phyloP scores from a whole-genome alignment of 2,888 invertebrate genomes.

The Rotaria socialis region DNA sequence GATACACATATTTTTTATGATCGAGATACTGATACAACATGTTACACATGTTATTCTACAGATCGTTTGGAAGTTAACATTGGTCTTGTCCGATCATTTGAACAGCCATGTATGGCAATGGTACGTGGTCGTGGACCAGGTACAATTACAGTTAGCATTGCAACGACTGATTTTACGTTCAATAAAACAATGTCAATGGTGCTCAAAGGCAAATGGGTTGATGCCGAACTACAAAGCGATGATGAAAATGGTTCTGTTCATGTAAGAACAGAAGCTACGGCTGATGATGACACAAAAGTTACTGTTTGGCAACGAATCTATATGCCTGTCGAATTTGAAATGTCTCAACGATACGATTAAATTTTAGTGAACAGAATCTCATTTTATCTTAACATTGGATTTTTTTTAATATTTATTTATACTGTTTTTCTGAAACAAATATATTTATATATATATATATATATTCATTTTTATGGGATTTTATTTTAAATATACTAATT shows the following conservation, averaged over 20 bases:
- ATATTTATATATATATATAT: neutral
- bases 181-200: neutral
- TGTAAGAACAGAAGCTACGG: neutral
- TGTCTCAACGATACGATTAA: neutral
- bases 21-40: conserved; percentile 20
- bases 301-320: conserved; percentile 21
- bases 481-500: too few species aligned
- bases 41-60: neutral
- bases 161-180: neutral
- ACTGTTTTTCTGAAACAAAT: neutral
- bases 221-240: neutral
- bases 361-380: neutral
- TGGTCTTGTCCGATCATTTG: conserved; percentile 8
- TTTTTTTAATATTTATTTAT: neutral
- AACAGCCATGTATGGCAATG: conserved; percentile 8
- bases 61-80: neutral
- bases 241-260: conserved; percentile 21
- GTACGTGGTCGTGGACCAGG: conserved; percentile 28
- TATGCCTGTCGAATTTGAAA: conserved; percentile 20
- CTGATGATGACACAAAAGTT: neutral
- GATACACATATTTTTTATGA: conserved; percentile 34
- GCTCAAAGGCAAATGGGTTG: neutral
- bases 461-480: neutral
- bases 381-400: neutral
- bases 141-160: neutral